A percentile compares a stretch with the other conserved stretches of the same genome.
These are phyloP conservation scores for Emmelina monodactyla DNA, from an alignment of 2,888 invertebrate species.

Conservation along the genomic window DNA sequence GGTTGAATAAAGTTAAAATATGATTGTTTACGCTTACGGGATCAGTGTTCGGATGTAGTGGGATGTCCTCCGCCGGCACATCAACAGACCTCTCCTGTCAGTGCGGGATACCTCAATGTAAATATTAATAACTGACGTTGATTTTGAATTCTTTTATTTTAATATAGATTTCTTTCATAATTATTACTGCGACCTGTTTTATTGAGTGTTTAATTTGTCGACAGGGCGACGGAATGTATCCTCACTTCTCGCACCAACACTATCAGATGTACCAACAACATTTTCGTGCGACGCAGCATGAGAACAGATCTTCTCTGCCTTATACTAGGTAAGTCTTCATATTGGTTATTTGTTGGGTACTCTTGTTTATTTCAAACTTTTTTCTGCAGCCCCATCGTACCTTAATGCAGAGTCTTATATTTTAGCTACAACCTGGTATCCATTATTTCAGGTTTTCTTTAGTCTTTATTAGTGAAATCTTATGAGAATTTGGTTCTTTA, in stretches of 20 bases:
- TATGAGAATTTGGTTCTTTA: no score
- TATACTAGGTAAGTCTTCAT: constrained; percentile 39
- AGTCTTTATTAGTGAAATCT: no score
- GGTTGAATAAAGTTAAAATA: background rate
- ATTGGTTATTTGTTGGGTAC: no score
- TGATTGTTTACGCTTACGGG: constrained; percentile 11
- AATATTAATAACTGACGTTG: constrained; percentile 16
- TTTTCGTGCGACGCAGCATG: constrained; percentile 57
- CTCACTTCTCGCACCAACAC: constrained; percentile 60
- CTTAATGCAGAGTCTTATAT: no score
- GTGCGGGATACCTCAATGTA: constrained; percentile 68
- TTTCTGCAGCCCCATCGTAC: no score
- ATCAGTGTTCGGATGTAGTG: constrained; percentile 67
- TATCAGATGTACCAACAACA: constrained; percentile 62
- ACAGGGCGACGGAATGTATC: constrained; percentile 59
- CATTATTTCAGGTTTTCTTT: no score
- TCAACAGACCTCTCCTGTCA: constrained; percentile 78
- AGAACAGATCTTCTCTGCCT: constrained; percentile 46
- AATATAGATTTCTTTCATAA: background rate
- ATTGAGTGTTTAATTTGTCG: constrained; percentile 14
- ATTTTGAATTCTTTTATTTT: background rate
- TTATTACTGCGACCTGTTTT: background rate
- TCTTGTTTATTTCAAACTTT: no score
- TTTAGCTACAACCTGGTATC: no score
- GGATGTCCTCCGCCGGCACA: constrained; percentile 87